Conservation (phyloP, 2,888 invertebrate genomes). For the Orthosia gothica region DNA sequence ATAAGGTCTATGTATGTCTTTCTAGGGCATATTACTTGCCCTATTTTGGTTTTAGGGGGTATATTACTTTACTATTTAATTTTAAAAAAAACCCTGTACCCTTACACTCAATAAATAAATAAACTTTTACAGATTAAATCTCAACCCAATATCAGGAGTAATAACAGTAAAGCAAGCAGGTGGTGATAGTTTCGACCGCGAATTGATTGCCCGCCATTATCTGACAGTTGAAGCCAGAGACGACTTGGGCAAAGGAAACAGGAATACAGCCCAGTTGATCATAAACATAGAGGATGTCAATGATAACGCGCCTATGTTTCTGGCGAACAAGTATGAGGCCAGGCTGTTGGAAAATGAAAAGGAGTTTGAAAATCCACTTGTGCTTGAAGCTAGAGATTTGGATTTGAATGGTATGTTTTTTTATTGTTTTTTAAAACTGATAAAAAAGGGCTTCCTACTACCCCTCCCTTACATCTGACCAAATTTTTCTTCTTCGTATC, state of each 20-base stretch:
- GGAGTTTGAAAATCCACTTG: slow-evolving; percentile 94
- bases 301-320: slow-evolving; percentile 97
- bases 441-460: background rate
- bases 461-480: background rate
- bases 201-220: slow-evolving; percentile 95
- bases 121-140: slow-evolving; percentile 92
- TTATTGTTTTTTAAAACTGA: background rate
- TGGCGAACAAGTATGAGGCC: slow-evolving; percentile 96
- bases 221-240: slow-evolving; percentile 98
- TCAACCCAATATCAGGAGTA: slow-evolving; percentile 96
- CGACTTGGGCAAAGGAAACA: slow-evolving; percentile 94
- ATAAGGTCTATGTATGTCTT: no score
- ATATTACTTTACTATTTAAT: background rate
- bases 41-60: no score
- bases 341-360: slow-evolving; percentile 96
- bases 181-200: slow-evolving; percentile 96
- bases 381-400: slow-evolving; percentile 96
- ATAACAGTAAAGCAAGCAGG: slow-evolving; percentile 95
- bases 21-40: no score
- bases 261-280: slow-evolving; percentile 96
- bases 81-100: background rate
- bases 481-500: background rate
- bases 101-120: background rate
- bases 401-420: slow-evolving; percentile 94
- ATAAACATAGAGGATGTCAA: slow-evolving; percentile 97